Conservation (phyloP, 2,888 invertebrate species). For the Eurytoma californica region DNA sequence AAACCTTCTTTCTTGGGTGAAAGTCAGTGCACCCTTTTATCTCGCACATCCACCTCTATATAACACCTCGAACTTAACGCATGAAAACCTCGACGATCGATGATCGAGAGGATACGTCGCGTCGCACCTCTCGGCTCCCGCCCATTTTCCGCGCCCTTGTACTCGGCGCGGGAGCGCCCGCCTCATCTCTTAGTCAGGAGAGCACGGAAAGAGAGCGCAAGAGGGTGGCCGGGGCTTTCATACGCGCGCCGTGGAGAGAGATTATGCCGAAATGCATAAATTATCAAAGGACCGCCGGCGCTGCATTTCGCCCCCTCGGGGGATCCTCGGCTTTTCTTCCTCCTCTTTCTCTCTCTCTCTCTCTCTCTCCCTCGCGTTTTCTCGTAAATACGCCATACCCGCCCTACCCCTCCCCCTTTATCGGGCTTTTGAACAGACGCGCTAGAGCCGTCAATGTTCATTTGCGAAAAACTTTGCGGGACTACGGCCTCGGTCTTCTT, state of each 20-base stretch:
- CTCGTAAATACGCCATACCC: conserved; percentile 10
- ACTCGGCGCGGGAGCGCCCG: conserved; percentile 27
- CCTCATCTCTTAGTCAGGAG: conserved; percentile 52
- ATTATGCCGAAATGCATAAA: conserved; percentile 69
- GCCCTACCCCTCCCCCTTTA: conserved; percentile 4
- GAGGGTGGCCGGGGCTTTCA: conserved; percentile 40
- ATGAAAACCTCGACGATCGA: too few species aligned
- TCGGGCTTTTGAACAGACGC: conserved; percentile 14
- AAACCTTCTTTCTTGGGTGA: too few species aligned
- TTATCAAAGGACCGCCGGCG: conserved; percentile 63
- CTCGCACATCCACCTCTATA: too few species aligned
- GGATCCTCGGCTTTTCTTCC: conserved; percentile 36
- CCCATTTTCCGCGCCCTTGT: conserved; percentile 47
- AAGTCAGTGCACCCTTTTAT: too few species aligned
- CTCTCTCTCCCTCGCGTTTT: conserved; percentile 22
- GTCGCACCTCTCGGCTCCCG: background rate
- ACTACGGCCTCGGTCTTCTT: too few species aligned
- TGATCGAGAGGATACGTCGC: too few species aligned
- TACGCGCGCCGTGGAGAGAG: conserved; percentile 58
- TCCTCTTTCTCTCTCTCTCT: background rate
- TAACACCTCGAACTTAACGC: too few species aligned
- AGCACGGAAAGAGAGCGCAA: conserved; percentile 6
- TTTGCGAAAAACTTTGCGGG: conserved; percentile 45
- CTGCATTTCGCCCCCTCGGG: conserved; percentile 23
- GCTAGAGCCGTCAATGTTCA: conserved; percentile 30